These are phyloP conservation scores for Caenorhabditis afra DNA, from an alignment of 2,888 invertebrate genomes.

Conservation along the genomic window DNA sequence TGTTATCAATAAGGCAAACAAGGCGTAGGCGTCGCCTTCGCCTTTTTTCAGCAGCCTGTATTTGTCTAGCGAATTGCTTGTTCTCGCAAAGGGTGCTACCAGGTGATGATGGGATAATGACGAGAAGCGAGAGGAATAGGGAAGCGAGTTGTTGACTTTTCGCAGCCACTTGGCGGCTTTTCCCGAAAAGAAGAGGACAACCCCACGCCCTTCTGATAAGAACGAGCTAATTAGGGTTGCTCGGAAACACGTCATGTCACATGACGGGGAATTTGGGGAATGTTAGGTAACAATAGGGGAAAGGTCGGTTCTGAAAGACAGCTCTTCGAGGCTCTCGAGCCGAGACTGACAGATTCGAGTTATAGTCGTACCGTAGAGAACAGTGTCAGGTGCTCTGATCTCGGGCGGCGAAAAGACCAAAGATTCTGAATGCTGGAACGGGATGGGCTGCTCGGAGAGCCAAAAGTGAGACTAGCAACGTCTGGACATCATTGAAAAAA, in stretches of 20 bases:
- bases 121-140: constrained; percentile 8
- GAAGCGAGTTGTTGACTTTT: constrained; percentile 45
- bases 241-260: constrained; percentile 36
- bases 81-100: constrained; percentile 33
- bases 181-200: constrained; percentile 15
- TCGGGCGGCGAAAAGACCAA: too few relatives aligned
- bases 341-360: too few relatives aligned
- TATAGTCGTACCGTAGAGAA: too few relatives aligned
- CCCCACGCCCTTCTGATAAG: constrained; percentile 26
- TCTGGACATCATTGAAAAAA: too few relatives aligned
- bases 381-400: too few relatives aligned
- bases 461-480: too few relatives aligned
- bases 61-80: constrained; percentile 49
- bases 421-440: too few relatives aligned
- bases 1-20: constrained; percentile 56
- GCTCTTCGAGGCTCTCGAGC: too few relatives aligned
- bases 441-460: too few relatives aligned
- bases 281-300: constrained; percentile 5
- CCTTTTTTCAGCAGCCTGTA: constrained; percentile 26
- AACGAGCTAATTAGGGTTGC: constrained; percentile 32
- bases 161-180: constrained; percentile 50
- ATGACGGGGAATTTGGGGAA: constrained; percentile 13
- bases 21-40: constrained; percentile 39
- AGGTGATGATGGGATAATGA: constrained; percentile 44
- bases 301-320: neutral